Percentiles rank a stretch among this genome's conserved stretches.
Conservation (phyloP, 2,113 vertebrate species). For the Galemys pyrenaicus region DNA sequence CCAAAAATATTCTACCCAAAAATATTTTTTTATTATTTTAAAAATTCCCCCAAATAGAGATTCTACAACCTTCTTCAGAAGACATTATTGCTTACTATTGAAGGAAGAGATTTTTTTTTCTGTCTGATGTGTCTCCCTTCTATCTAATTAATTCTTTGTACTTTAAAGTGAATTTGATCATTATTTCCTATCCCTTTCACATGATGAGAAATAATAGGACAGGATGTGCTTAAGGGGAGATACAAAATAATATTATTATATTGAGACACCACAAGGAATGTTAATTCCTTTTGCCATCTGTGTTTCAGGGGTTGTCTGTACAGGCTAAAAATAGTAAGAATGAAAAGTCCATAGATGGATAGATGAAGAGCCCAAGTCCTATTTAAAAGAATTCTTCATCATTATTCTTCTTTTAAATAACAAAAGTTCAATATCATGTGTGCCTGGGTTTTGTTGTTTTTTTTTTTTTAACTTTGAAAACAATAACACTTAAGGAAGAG, state of each 20-base stretch:
- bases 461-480: neutral
- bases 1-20: slow-evolving; percentile 8
- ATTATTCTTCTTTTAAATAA: slow-evolving; percentile 43
- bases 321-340: slow-evolving; percentile 38
- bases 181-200: neutral
- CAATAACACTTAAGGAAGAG: slow-evolving; percentile 62
- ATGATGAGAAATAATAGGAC: neutral
- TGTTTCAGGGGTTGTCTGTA: neutral
- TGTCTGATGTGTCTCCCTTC: neutral
- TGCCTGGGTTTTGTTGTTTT: neutral
- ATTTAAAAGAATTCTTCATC: neutral
- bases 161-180: neutral
- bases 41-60: neutral
- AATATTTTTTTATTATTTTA: slow-evolving; percentile 27
- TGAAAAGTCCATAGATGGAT: neutral
- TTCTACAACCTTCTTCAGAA: neutral
- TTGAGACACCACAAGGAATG: neutral
- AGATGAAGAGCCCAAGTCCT: neutral
- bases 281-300: neutral
- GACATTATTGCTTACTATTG: neutral
- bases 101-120: neutral
- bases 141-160: neutral
- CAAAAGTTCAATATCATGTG: neutral
- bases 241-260: neutral
- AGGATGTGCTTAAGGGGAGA: slow-evolving; percentile 16